phyloP scores from a whole-genome alignment of 2,888 invertebrate genomes.

The Epistrophella euchroma region DNA sequence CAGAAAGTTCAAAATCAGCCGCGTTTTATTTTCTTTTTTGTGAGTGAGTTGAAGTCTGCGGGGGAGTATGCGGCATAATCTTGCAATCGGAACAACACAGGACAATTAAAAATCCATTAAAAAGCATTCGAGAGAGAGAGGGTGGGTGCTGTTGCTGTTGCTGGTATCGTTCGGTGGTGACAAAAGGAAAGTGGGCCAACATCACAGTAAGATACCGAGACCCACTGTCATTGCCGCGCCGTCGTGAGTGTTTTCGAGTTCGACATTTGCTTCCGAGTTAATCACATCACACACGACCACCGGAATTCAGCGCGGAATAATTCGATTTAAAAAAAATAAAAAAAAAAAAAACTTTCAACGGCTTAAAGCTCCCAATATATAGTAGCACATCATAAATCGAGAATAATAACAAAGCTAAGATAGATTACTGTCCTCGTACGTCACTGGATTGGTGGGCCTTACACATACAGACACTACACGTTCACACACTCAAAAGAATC shows the following conservation, averaged over 20 bases:
- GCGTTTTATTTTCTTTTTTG: constrained; percentile 29
- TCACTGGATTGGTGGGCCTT: constrained; percentile 75
- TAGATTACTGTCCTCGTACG: constrained; percentile 74
- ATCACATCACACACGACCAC: constrained; percentile 62
- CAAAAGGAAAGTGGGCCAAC: constrained; percentile 65
- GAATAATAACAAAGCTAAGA: constrained; percentile 74
- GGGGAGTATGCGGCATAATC: constrained; percentile 60
- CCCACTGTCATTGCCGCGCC: constrained; percentile 16
- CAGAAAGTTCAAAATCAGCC: constrained; percentile 71
- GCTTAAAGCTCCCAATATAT: constrained; percentile 59
- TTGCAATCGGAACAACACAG: constrained; percentile 73
- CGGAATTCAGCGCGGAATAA: constrained; percentile 64
- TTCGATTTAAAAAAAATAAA: constrained; percentile 48
- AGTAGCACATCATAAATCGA: constrained; percentile 51
- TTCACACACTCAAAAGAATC: constrained; percentile 61
- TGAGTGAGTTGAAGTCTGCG: constrained; percentile 21
- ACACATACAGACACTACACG: constrained; percentile 41
- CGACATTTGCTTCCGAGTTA: constrained; percentile 69
- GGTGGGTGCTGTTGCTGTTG: constrained; percentile 44
- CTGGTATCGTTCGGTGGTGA: constrained; percentile 20
- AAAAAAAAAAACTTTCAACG: constrained; percentile 57
- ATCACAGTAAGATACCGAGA: constrained; percentile 55
- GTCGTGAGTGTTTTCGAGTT: constrained; percentile 52
- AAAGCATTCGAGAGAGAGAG: constrained; percentile 42
- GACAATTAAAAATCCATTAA: constrained; percentile 74